Percentiles rank a stretch among this genome's conserved stretches.
Conservation (phyloP, 2,797 vertebrate species). For the Acipenser oxyrinchus region DNA sequence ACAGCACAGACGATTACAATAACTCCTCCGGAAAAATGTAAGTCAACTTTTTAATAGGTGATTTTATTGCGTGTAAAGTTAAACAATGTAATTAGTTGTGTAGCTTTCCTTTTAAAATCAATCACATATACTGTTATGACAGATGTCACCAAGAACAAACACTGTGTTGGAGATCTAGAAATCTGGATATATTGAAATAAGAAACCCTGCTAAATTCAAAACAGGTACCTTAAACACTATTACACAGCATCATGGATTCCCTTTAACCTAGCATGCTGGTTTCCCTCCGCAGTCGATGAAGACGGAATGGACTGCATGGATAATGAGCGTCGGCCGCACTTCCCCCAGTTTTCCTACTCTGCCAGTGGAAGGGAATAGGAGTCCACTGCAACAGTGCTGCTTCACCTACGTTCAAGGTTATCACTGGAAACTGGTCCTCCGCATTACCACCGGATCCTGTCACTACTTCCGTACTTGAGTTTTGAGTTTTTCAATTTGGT, state of each 20-base stretch:
- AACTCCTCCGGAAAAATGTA: constrained; percentile 97
- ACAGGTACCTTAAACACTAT: not conserved
- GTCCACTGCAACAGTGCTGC: constrained; percentile 44
- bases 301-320: constrained; percentile 95
- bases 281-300: constrained; percentile 73
- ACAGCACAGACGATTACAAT: constrained; percentile 98
- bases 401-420: constrained; percentile 57
- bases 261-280: constrained; percentile 16
- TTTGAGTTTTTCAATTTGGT: constrained; percentile 23
- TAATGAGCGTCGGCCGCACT: constrained; percentile 90
- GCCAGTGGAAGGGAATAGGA: constrained; percentile 90
- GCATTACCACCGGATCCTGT: constrained; percentile 44
- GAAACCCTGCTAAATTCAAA: not conserved
- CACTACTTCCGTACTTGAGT: constrained; percentile 36
- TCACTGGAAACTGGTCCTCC: constrained; percentile 65
- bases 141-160: no score
- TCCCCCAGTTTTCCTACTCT: constrained; percentile 96
- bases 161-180: no score
- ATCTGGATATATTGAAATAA: no score
- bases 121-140: no score
- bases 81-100: constrained; percentile 4
- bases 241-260: not conserved
- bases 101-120: no score
- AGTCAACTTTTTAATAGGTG: constrained; percentile 40
- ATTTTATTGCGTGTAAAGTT: not conserved